Conservation (phyloP, 2,797 vertebrate species). For the Knipowitschia caucasica region DNA sequence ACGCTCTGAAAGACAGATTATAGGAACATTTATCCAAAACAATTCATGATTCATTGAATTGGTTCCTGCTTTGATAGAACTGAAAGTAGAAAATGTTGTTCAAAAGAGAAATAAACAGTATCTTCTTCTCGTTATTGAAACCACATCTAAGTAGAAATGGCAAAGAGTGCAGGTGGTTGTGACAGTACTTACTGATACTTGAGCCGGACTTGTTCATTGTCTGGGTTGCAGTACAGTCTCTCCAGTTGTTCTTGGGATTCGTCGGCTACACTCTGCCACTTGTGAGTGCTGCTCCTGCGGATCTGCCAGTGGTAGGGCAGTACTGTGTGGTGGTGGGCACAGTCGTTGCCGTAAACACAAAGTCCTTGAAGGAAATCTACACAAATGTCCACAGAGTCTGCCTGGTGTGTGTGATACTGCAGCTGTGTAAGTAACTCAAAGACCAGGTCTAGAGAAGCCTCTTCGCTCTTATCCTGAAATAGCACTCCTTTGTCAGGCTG, state of each 20-base stretch:
- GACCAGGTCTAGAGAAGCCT: conserved; percentile 94
- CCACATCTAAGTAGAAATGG: conserved; percentile 6
- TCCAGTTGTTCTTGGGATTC: conserved; percentile 98
- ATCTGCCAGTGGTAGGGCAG: conserved; percentile 98
- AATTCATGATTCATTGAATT: conserved; percentile 15
- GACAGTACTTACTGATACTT: conserved; percentile 88
- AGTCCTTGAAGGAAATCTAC: conserved; percentile 93
- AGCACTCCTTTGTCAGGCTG: conserved; percentile 76
- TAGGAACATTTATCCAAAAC: not conserved
- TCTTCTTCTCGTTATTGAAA: conserved; percentile 9
- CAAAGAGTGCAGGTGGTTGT: conserved; percentile 18
- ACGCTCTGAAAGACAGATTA: not conserved
- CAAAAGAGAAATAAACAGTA: conserved; percentile 26
- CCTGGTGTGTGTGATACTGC: conserved; percentile 96
- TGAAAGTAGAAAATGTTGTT: conserved; percentile 31
- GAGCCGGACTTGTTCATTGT: conserved; percentile 92
- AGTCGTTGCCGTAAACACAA: conserved; percentile 91
- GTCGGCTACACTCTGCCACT: conserved; percentile 92
- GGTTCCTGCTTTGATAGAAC: conserved; percentile 38
- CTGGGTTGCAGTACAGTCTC: conserved; percentile 98
- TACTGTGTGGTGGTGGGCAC: conserved; percentile 92
- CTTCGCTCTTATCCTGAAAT: conserved; percentile 97
- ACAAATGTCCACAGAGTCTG: conserved; percentile 90
- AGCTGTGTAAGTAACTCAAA: conserved; percentile 97
- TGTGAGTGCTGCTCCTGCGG: conserved; percentile 80